Percentiles rank a stretch among this genome's conserved stretches.
Evolutionary conservation across 2,797 vertebrate species (phyloP).

Genomic region (Spheniscus humboldti): DNA sequence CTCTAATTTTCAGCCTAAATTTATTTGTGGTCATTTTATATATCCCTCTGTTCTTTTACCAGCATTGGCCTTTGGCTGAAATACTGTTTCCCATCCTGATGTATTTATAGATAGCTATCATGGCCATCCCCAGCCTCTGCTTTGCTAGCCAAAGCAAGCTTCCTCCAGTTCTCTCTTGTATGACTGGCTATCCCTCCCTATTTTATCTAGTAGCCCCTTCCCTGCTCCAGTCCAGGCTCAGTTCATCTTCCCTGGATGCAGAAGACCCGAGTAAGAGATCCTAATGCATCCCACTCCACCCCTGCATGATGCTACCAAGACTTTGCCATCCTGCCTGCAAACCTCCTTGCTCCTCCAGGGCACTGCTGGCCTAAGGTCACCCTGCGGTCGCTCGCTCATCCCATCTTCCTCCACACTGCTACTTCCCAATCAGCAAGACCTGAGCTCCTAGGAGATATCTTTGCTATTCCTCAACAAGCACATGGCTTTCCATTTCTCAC

Average conservation of each 20-base stretch:
- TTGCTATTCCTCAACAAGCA: not conserved
- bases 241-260: not conserved
- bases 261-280: accelerated
- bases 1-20: not conserved
- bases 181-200: not conserved
- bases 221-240: not conserved
- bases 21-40: not conserved
- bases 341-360: not conserved
- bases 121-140: not conserved
- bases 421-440: not conserved
- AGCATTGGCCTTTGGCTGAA: not conserved
- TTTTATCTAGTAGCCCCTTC: not conserved
- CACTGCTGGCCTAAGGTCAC: not conserved
- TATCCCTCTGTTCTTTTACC: not conserved
- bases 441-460: not conserved
- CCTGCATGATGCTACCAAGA: not conserved
- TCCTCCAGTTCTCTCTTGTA: not conserved
- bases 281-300: not conserved
- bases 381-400: accelerated
- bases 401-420: not conserved
- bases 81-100: not conserved
- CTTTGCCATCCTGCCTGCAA: not conserved
- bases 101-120: not conserved
- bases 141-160: not conserved
- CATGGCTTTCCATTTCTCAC: not conserved